Base-by-base conservation (phyloP, 2,797 vertebrate species). In the Mycteria americana region DNA sequence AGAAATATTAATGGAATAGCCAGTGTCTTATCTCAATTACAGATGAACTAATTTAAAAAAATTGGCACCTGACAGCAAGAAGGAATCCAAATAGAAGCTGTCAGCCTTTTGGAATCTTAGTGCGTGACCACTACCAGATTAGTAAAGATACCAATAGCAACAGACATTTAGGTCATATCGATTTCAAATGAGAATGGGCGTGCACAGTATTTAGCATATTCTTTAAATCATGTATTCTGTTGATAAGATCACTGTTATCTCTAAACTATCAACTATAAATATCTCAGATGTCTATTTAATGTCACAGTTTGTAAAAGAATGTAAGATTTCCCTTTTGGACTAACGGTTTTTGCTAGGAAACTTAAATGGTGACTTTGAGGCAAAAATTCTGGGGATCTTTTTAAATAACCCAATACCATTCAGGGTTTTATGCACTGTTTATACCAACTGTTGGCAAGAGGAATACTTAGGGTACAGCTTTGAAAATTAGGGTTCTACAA, bases 81-180 rank as follows among this genome's bases (percentile, higher is more conserved):
- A 96, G 85, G 56, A 96, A 92, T 89, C 91, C 95, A 97, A 95
- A 80, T n/a, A 97, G 95, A 97, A 96, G 72, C 81, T 82, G 92
- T 94, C 93, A 96, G 96, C 89, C 89, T 74, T 93, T 80, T 89
- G 96, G 96, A 97, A 97, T 96, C 87, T 67, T 91, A 77, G 75
- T 94, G 95, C 95, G 85, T 96, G 95, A 94, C 93, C 78, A 94
- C 87, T 89, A 87, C 91, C 75, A 95, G 89, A 89, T 96, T 88
- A 95, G 91, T 97, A 83, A 93, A 96, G 89, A 92, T 72, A 92
- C 60, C 89, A 95, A 67, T 56, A 93, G 50, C 84, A 92, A 41
- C 25, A 92, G 80, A 85, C 83, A 74, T 85, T 95, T 94, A 87
- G 75, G 85, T 92, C 74, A 50, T 94, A 85, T 77, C 93, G 82